Evolutionary conservation across 2,113 vertebrate genomes (phyloP).

Genomic region (Thamnaconus septentrionalis): DNA sequence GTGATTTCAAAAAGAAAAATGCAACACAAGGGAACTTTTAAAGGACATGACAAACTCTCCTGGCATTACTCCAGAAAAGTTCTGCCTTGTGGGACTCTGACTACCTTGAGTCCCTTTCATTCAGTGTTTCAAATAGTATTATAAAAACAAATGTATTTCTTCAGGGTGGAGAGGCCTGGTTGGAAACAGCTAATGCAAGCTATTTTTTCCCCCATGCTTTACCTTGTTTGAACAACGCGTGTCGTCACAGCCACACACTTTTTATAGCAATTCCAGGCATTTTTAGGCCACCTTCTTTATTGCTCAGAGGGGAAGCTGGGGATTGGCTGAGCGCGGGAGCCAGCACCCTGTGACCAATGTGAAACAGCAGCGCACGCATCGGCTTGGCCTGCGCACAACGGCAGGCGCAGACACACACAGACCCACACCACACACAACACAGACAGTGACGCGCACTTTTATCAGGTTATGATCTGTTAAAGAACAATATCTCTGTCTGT

Average conservation of each 20-base stretch:
- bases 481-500: too few species aligned
- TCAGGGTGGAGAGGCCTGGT: too few species aligned
- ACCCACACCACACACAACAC: conserved; percentile 6
- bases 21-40: background rate
- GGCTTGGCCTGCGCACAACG: conserved; percentile 28
- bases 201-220: background rate
- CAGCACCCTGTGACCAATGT: conserved; percentile 70
- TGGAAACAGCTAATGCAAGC: too few species aligned
- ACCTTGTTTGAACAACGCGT: background rate
- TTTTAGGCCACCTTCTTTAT: conserved; percentile 65
- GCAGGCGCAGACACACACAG: conserved; percentile 4
- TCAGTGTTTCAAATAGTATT: too few species aligned
- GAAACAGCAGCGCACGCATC: conserved; percentile 60
- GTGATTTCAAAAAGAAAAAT: background rate
- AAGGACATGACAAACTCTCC: background rate
- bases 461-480: too few species aligned
- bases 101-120: too few species aligned
- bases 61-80: background rate
- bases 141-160: too few species aligned
- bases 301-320: conserved; percentile 42
- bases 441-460: background rate
- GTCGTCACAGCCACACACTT: conserved; percentile 15
- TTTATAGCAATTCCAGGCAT: conserved; percentile 65
- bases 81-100: background rate
- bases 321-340: too few species aligned